Percentiles rank a stretch among this genome's conserved stretches.
Conservation (phyloP, 2,888 invertebrate genomes). For the Stegophylla sp. region DNA sequence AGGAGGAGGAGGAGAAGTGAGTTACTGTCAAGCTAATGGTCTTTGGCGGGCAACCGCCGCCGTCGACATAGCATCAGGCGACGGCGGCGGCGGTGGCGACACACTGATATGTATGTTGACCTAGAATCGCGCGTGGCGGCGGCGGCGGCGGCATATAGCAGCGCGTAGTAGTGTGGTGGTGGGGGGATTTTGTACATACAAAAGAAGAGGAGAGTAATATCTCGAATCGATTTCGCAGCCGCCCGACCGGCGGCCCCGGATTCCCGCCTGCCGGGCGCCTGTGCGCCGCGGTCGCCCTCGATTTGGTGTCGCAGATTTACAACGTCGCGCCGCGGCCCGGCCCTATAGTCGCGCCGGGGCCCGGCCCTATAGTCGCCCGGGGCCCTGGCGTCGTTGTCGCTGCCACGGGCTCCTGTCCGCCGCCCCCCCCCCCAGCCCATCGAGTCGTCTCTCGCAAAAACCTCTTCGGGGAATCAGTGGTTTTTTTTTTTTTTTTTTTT, state of each 20-base stretch:
- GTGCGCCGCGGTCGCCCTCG: constrained; percentile 51
- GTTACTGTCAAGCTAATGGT: constrained; percentile 39
- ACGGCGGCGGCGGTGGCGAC: constrained; percentile 20
- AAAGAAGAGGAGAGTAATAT: constrained; percentile 51
- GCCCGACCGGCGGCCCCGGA: constrained; percentile 35
- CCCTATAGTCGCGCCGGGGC: background rate
- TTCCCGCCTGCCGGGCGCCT: constrained; percentile 50
- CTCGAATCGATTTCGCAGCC: constrained; percentile 57
- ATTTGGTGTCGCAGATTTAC: constrained; percentile 7
- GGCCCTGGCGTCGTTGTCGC: no score
- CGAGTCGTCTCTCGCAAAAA: no score
- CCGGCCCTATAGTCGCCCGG: no score
- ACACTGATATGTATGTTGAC: constrained; percentile 52
- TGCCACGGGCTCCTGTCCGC: no score
- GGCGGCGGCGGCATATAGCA: background rate
- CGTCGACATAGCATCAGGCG: background rate
- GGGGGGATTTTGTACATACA: constrained; percentile 30
- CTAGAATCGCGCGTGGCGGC: constrained; percentile 40
- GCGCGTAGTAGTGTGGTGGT: no score
- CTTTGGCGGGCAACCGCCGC: constrained; percentile 21
- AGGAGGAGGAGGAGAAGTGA: background rate
- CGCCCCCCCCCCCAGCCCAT: no score
- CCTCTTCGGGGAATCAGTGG: no score
- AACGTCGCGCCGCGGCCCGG: background rate
- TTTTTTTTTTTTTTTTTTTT: no score